Base-by-base conservation (phyloP, 2,113 vertebrate genomes). In the Myotis brandtii region DNA sequence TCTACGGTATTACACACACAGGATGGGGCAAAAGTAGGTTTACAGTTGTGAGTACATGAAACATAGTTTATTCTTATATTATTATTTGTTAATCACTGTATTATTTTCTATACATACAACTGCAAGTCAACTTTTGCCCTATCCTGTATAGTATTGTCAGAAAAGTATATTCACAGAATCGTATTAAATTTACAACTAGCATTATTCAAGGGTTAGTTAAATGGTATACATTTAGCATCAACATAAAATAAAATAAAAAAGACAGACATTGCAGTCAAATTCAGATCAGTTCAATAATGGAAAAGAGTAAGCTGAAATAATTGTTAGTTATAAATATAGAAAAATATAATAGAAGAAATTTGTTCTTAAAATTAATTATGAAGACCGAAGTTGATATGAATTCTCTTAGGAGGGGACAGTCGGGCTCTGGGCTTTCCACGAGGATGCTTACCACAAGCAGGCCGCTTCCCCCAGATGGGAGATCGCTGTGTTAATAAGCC, bases 201-300 rank as follows among this genome's bases (percentile, higher is more conserved):
- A 23, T 54, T 46, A 79, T 82, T 86, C n/a, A 27, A 56, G 40
- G 48, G 1, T 40, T 88, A 23, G 3, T 40, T 88, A 23, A 37
- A 4, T 30, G 7, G 1, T 50, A 20, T 59, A 85, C 89, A 34
- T 43, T 84, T 75, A 75, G 30, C 12, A 69, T 70, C 8, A 40
- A 77, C 52, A 84, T 52, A 54, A n/a, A 80, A 80, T 72, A 32
- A 92, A 94, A n/a, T 75, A 62, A 25, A 62, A 76, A 69, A 91
- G 7, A 54, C 0, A 66, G 40, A 59, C 30, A 81, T 23, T 72
- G 34, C 13, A n/a, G 25, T 93, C 18, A 89, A 80, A 94, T 75
- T 89, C 11, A 80, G 5, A 95, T 25, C 13, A 17, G n/a, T 77
- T 79, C 17, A 50, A 9, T 70, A 52, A 70, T 21, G 50, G 59